A percentile compares a stretch with the other conserved stretches of the same genome.
phyloP scores from a whole-genome alignment of 2,888 invertebrate genomes.

The Cerceris rybyensis region DNA sequence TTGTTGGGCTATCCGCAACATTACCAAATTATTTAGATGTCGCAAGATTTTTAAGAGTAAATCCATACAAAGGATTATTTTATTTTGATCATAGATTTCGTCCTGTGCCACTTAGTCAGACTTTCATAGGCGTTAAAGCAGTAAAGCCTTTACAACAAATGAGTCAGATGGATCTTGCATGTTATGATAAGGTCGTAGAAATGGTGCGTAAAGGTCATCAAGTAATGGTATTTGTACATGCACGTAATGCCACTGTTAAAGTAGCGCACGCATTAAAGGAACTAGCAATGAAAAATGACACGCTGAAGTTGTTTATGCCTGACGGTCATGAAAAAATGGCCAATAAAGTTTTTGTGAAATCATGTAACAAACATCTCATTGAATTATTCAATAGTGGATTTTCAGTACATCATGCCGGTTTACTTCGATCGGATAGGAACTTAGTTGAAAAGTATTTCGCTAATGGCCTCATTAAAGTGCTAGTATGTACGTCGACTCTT shows the following conservation, averaged over 20 bases:
- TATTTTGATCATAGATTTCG: constrained; percentile 97
- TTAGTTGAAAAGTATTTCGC: constrained; percentile 95
- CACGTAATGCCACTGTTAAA: constrained; percentile 96
- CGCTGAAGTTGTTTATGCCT: constrained; percentile 87
- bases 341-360: constrained; percentile 87
- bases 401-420: constrained; percentile 98
- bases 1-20: constrained; percentile 98
- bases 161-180: constrained; percentile 93
- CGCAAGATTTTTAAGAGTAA: constrained; percentile 95
- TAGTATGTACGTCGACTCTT: constrained; percentile 98
- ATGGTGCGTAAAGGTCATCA: constrained; percentile 96
- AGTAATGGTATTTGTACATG: constrained; percentile 99
- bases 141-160: constrained; percentile 85
- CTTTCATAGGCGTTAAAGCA: constrained; percentile 94
- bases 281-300: constrained; percentile 89
- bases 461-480: constrained; percentile 84
- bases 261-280: constrained; percentile 94
- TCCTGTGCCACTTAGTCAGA: constrained; percentile 96
- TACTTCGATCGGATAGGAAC: constrained; percentile 93
- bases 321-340: constrained; percentile 87
- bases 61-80: constrained; percentile 94
- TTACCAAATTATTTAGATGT: constrained; percentile 99
- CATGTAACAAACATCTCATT: constrained; percentile 90
- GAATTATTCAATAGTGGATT: constrained; percentile 94
- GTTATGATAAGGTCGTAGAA: constrained; percentile 94